These are phyloP conservation scores for Leucopsar rothschildi DNA, from an alignment of 2,113 vertebrate species.

Conservation along the genomic window DNA sequence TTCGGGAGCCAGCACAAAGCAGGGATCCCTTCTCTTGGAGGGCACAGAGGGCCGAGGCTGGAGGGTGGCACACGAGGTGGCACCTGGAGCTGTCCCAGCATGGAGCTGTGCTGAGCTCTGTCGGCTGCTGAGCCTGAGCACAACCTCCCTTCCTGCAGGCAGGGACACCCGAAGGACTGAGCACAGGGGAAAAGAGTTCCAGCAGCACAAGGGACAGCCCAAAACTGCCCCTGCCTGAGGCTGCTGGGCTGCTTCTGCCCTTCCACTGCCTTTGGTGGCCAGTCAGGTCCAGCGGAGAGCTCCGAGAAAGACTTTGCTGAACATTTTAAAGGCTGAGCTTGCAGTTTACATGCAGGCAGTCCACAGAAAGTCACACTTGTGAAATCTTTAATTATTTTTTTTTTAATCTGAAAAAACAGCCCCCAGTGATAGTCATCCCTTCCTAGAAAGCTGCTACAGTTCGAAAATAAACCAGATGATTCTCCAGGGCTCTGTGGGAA, in stretches of 20 bases:
- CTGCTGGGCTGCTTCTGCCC: background rate
- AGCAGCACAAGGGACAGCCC: background rate
- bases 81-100: background rate
- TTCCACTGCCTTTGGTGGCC: background rate
- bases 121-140: background rate
- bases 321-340: background rate
- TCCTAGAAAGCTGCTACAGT: background rate
- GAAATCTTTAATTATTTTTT: background rate
- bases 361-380: background rate
- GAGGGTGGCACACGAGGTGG: fast-evolving
- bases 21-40: background rate
- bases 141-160: background rate
- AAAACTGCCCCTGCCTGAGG: background rate
- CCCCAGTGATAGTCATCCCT: background rate
- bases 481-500: background rate
- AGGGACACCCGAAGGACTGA: fast-evolving
- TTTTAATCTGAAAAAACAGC: background rate
- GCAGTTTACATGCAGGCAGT: background rate
- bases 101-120: background rate
- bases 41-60: fast-evolving
- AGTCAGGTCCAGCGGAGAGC: background rate
- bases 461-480: background rate
- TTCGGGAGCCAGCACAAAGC: background rate
- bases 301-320: background rate
- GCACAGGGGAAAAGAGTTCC: background rate